Evolutionary conservation across 1,140 invertebrate genomes (phyloP).

Genomic region (Penaeus japonicus): DNA sequence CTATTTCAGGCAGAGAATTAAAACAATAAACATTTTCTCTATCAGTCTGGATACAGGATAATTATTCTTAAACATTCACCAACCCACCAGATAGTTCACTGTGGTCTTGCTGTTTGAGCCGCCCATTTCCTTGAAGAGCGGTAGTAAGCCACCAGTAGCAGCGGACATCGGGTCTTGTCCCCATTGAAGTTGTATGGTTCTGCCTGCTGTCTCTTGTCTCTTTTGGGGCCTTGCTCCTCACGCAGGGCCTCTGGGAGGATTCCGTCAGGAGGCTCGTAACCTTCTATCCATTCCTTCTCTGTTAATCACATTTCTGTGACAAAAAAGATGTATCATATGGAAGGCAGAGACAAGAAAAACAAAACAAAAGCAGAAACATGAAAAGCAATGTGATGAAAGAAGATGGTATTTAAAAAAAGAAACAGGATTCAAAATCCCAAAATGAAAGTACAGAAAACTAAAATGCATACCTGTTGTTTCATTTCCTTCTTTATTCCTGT

Average conservation of each 20-base stretch:
- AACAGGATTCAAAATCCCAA: neutral
- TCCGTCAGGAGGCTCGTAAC: neutral
- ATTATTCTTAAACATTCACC: slow-evolving; percentile 67
- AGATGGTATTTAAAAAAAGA: too few species aligned
- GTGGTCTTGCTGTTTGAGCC: slow-evolving; percentile 91
- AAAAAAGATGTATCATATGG: neutral
- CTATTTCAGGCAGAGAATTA: neutral
- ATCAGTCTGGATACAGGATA: neutral
- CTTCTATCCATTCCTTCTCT: neutral
- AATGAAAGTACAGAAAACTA: neutral
- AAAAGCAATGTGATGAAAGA: too few species aligned
- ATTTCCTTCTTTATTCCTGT: slow-evolving; percentile 80
- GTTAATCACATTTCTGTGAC: neutral
- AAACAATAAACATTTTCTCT: neutral
- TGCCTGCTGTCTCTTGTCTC: slow-evolving; percentile 56
- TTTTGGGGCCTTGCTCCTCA: neutral
- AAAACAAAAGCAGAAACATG: too few species aligned
- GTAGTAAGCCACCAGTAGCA: slow-evolving; percentile 93
- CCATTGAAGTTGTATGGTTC: slow-evolving; percentile 73
- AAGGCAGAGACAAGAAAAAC: too few species aligned
- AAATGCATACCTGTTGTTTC: slow-evolving; percentile 31
- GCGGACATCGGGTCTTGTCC: slow-evolving; percentile 88
- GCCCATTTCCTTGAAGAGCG: slow-evolving; percentile 95
- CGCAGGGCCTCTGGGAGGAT: neutral
- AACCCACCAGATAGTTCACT: slow-evolving; percentile 91